Conservation (phyloP, 2,113 vertebrate species). For the Ochotona curzoniae region DNA sequence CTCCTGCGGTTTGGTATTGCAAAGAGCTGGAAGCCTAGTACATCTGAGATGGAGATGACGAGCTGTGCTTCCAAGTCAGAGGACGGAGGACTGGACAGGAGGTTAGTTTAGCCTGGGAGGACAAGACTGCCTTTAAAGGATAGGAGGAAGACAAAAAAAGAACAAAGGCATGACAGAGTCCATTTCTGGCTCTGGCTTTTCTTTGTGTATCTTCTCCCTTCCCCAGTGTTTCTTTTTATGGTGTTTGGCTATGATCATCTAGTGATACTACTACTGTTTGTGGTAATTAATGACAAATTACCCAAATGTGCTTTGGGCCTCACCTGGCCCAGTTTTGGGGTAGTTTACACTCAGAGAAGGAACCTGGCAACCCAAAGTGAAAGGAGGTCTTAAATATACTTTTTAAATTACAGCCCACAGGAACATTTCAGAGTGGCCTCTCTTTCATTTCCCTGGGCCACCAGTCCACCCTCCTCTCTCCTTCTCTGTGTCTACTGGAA, state of each 20-base stretch:
- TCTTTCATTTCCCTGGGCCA: background rate
- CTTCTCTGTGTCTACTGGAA: background rate
- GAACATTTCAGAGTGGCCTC: background rate
- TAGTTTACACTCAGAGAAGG: background rate
- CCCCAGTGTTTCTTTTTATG: background rate
- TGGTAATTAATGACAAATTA: background rate
- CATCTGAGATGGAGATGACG: background rate
- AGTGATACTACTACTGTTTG: background rate
- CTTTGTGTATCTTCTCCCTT: background rate
- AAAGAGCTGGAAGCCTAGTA: constrained; percentile 5
- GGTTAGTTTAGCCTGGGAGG: background rate
- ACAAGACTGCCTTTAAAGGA: background rate
- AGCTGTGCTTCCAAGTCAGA: background rate
- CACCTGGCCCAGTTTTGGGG: background rate
- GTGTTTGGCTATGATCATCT: background rate
- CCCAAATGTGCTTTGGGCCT: background rate
- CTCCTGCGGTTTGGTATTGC: constrained; percentile 25
- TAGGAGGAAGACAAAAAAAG: background rate
- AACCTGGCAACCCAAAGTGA: background rate
- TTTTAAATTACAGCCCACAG: background rate
- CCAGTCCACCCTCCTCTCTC: background rate
- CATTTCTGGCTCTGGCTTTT: background rate
- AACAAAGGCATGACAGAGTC: background rate
- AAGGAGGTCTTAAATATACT: background rate
- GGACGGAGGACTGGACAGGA: background rate